Evolutionary conservation across 2,888 invertebrate species (phyloP), one percentile per base, ranked within the genome.

Genomic region (Pemphredon lugubris): DNA sequence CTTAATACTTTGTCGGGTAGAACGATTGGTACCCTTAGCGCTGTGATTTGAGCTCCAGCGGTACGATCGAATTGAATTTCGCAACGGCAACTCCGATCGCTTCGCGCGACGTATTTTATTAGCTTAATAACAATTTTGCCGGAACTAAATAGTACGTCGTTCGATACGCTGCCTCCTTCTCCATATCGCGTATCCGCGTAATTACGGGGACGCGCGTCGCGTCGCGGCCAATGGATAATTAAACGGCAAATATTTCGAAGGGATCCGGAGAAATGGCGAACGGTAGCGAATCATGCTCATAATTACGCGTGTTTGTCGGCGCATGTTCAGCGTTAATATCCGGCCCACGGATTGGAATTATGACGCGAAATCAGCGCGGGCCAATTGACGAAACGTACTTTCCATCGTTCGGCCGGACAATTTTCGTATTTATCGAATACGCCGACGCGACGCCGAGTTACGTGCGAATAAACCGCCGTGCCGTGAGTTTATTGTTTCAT

Each of bases 301-400:
- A 67, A 75, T 74, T 63, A 60, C 57, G 20, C 30, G 14, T 23
- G 34, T 60, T 57, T 48, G 39, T 16, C 48, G 64, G 13, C 54
- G 30, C 21, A 58, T 34, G 54, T 37, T 54, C 67, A 9, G 39
- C 48, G 61, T 60, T 76, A 63, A 64, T 75, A 58, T 58, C 63
- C 32, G 48, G 14, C 60, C n/a, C 60, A 66, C n/a, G 59, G 48
- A 69, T 73, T 66, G 61, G 51, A 70, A 64, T 60, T 51, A 51
- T 50, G 30, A 54, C 16, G 45, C 53, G 73, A 53, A 73, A 59
- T 73, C 50, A 42, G 18, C 37, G 55, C n/a, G 20, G 42, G 40
- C 60, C 53, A 57, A 59, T 72, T 65, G 50, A 65, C 42, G 58
- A 51, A 65, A 58, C 44, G 42, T 42, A 39, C 39, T 2, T 2